Conservation (phyloP, 2,888 invertebrate genomes). For the Drosophila niveifrons region DNA sequence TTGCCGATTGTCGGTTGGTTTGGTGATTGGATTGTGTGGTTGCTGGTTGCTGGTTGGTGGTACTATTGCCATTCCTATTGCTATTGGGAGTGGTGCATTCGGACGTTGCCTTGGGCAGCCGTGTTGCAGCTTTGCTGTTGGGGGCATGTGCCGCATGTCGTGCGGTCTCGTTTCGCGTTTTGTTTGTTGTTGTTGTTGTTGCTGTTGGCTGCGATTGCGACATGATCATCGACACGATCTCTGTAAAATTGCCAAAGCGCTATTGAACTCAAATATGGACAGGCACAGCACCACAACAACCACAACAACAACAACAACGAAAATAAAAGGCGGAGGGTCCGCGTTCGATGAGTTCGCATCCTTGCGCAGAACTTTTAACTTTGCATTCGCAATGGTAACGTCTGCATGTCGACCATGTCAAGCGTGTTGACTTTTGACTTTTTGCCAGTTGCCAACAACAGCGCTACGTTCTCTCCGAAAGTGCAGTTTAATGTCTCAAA, state of each 20-base stretch:
- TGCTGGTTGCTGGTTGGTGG: neutral
- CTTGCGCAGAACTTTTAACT: slow-evolving; percentile 42
- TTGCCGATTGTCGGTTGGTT: slow-evolving; percentile 18
- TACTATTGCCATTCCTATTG: neutral
- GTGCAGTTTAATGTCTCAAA: slow-evolving; percentile 81
- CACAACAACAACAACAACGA: no score
- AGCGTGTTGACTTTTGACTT: slow-evolving; percentile 83
- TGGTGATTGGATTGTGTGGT: slow-evolving; percentile 20
- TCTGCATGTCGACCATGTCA: slow-evolving; percentile 80
- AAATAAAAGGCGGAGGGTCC: slow-evolving; percentile 1
- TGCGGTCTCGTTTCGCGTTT: slow-evolving; percentile 74
- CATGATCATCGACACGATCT: slow-evolving; percentile 81
- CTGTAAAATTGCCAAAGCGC: slow-evolving; percentile 70
- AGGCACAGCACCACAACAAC: slow-evolving; percentile 21
- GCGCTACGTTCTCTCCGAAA: slow-evolving; percentile 52
- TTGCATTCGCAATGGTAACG: slow-evolving; percentile 75
- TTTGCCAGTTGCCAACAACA: slow-evolving; percentile 37
- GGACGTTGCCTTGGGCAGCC: slow-evolving; percentile 14
- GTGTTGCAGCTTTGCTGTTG: slow-evolving; percentile 18
- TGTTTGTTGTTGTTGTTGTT: slow-evolving; percentile 49
- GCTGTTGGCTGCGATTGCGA: slow-evolving; percentile 70
- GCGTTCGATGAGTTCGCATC: slow-evolving; percentile 24
- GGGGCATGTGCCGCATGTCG: slow-evolving; percentile 74
- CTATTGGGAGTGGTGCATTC: slow-evolving; percentile 46
- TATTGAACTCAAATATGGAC: slow-evolving; percentile 76